A percentile compares a stretch with the other conserved stretches of the same genome.
Conservation (phyloP, 2,888 invertebrate genomes). For the Lepidonotus clava region DNA sequence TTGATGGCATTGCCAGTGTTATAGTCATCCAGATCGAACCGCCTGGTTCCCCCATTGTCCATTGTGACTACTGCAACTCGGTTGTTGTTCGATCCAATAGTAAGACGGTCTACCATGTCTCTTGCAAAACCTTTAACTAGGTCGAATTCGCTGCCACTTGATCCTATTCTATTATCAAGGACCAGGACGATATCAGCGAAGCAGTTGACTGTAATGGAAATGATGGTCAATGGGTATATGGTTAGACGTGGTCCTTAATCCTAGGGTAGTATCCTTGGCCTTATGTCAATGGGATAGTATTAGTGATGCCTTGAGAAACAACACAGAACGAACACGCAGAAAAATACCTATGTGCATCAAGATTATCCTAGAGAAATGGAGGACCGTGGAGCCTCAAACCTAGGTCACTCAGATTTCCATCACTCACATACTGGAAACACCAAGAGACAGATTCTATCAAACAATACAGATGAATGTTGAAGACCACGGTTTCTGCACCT, state of each 20-base stretch:
- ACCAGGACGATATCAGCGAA: constrained; percentile 35
- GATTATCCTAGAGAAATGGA: no score
- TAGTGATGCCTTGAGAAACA: no score
- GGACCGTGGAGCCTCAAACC: no score
- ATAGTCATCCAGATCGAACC: constrained; percentile 5
- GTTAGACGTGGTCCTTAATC: background rate
- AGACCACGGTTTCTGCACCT: no score
- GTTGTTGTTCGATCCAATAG: background rate
- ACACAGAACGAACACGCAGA: no score
- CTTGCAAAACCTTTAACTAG: background rate
- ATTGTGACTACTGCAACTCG: background rate
- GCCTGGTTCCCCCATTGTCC: background rate
- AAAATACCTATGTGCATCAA: no score
- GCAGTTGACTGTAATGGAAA: constrained; percentile 26
- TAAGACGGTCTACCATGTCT: background rate
- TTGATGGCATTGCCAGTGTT: background rate
- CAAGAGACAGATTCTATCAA: no score
- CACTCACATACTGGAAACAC: no score
- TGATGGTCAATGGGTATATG: background rate
- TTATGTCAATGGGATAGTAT: background rate
- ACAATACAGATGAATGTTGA: no score
- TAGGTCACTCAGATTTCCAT: no score
- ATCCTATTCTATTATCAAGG: background rate
- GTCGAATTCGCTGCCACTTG: background rate
- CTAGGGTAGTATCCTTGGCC: background rate